Conservation (phyloP, 2,113 vertebrate genomes). For the Petrocephalus microphthalmus region DNA sequence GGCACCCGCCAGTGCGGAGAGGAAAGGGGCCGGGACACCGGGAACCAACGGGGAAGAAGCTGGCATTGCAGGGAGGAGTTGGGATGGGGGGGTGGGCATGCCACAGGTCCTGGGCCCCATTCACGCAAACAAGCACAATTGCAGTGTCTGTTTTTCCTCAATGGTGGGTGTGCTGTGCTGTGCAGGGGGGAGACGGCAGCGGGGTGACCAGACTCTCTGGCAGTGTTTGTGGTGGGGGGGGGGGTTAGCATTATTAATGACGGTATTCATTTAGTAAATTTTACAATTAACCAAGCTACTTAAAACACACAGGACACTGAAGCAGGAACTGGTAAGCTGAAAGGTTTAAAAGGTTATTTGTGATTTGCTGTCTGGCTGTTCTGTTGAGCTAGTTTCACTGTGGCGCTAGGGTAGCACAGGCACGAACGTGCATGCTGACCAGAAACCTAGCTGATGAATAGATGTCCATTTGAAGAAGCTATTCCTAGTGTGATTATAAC, state of each 20-base stretch:
- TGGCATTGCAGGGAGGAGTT: constrained; percentile 26
- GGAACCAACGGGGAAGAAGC: constrained; percentile 20
- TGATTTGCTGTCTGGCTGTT: not conserved
- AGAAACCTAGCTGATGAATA: not conserved
- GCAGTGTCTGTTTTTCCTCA: not conserved
- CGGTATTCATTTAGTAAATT: not conserved
- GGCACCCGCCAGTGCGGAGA: constrained; percentile 57
- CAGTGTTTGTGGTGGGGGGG: not conserved
- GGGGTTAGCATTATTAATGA: not conserved
- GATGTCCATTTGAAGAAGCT: not conserved
- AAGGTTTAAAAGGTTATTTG: not conserved
- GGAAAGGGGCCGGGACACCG: constrained; percentile 29
- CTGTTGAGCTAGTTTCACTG: not conserved
- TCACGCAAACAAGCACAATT: not conserved
- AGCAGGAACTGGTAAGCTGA: not conserved
- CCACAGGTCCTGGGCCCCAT: constrained; percentile 28
- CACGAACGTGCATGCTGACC: not conserved
- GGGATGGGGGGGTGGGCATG: not conserved
- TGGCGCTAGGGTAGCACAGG: not conserved
- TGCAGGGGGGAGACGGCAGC: not conserved
- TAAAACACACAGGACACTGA: not conserved
- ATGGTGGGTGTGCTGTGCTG: not conserved
- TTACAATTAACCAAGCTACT: not conserved
- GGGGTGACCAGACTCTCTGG: not conserved
- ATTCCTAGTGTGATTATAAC: not conserved